phyloP scores from a whole-genome alignment of 23 tunicate genomes.

The Botrylloides violaceus region DNA sequence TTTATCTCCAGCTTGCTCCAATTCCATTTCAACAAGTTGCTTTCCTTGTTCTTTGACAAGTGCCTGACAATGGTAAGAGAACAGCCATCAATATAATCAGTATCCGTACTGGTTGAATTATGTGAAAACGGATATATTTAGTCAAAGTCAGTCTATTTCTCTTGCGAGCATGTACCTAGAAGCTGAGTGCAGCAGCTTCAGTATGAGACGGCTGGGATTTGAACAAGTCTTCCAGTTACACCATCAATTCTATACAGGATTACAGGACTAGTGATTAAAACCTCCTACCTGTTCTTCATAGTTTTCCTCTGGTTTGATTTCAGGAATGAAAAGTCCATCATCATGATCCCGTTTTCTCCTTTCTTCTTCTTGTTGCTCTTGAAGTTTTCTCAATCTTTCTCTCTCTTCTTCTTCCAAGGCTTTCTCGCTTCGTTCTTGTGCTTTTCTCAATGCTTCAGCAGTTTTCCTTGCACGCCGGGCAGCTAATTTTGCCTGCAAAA shows the following conservation, averaged over 20 bases:
- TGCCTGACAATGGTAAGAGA: too few relatives aligned
- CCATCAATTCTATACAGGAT: too few relatives aligned
- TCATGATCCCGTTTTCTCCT: conserved; percentile 21
- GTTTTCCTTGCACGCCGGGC: conserved; percentile 66
- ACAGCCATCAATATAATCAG: too few relatives aligned
- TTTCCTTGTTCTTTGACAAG: conserved; percentile 61
- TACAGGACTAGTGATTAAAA: too few relatives aligned
- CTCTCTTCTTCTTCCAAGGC: conserved; percentile 44
- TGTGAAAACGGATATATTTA: too few relatives aligned
- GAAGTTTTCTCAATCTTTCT: conserved; percentile 42
- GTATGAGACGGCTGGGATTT: too few relatives aligned
- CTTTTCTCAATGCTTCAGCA: conserved; percentile 62
- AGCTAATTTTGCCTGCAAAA: conserved; percentile 65
- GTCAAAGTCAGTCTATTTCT: too few relatives aligned
- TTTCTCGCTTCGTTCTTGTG: conserved; percentile 37
- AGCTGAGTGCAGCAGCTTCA: too few relatives aligned
- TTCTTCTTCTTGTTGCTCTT: conserved; percentile 38
- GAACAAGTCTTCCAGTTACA: too few relatives aligned
- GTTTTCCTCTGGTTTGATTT: conserved; percentile 38
- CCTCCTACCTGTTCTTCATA: conserved; percentile 58
- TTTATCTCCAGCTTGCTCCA: conserved; percentile 50
- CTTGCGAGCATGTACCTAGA: too few relatives aligned
- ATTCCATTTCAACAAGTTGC: conserved; percentile 43
- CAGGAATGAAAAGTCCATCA: conserved; percentile 62
- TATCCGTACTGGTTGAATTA: not conserved